Percentiles rank a stretch among this genome's conserved stretches.
Conservation (phyloP, 2,888 invertebrate species). For the Cryptocheilus praepositus region DNA sequence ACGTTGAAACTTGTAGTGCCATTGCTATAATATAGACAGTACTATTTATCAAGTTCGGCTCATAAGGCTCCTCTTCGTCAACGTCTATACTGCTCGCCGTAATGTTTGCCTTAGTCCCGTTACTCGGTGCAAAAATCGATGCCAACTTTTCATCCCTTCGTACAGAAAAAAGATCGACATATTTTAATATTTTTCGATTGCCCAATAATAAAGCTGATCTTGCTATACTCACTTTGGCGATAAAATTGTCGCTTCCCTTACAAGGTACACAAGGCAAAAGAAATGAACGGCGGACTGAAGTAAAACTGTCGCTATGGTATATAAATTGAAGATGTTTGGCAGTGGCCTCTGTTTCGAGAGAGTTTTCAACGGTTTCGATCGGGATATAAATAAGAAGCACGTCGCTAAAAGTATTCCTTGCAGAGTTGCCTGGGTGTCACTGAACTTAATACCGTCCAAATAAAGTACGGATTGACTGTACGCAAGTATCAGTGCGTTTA, state of each 20-base stretch:
- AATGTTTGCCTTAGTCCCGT: conserved; percentile 31
- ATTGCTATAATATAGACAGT: conserved; percentile 99
- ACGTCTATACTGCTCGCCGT: conserved; percentile 23
- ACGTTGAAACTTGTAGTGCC: conserved; percentile 97
- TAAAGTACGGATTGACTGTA: conserved; percentile 99
- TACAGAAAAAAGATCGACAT: neutral
- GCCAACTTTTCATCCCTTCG: conserved; percentile 77
- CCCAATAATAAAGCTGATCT: conserved; percentile 13
- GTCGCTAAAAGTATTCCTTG: conserved; percentile 97
- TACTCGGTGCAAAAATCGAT: conserved; percentile 49
- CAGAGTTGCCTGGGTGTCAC: conserved; percentile 97
- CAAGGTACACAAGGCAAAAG: conserved; percentile 90
- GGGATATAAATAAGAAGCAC: conserved; percentile 98
- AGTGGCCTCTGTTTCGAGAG: conserved; percentile 95
- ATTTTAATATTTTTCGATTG: conserved; percentile 11
- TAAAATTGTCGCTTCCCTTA: conserved; percentile 85
- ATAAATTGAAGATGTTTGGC: conserved; percentile 98
- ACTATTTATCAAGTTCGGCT: conserved; percentile 96
- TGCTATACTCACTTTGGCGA: conserved; percentile 83
- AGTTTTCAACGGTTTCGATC: conserved; percentile 96
- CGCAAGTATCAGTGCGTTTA: conserved; percentile 97
- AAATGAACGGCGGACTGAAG: conserved; percentile 97
- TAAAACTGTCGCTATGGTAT: conserved; percentile 96
- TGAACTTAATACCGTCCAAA: conserved; percentile 97
- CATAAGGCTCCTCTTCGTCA: conserved; percentile 87